Base-by-base conservation (phyloP, 1,140 invertebrate species). In the Sitobion miscanthi region DNA sequence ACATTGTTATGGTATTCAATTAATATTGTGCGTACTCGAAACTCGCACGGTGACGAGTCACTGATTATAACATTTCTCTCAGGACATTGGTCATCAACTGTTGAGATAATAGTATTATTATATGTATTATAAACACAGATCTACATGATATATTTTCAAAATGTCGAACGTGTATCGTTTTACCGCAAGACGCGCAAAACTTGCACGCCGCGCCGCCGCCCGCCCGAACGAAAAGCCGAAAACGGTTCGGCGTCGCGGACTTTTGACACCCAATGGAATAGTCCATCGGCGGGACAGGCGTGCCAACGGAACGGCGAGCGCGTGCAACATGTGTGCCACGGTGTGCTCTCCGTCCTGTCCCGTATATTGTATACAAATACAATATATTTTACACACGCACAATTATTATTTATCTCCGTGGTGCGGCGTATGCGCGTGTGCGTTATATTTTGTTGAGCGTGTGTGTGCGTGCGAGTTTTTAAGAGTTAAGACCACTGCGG, bases 271-370 rank as follows among this genome's bases (percentile, higher is more conserved):
- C 91, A 86, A 93, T 93, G 82, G 85, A 42, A 93, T 30, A 86
- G 49, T 30, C 42, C 42, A 42, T 42, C 25, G 35, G n/a, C 17
- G 82, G 25, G 38, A 30, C 89, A 93, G 91, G 82, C 49, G 49
- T 54, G 42, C 91, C 91, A 93, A 93, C 49, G n/a, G 45, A 86
- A 23, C 91, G 49, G 11, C 14, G 3, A 42, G 6, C 69, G 82
- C 52, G 89, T 54, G 91, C 91, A 93, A 93, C 91, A 93, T 93
- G 91, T 93, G 91, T 93, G 91, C 91, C 91, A 85, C 91, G 91
- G 77, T 38, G 91, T 38, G 25, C 20, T 54, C 20, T 54, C 42
- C 57, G 54, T n/a, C 35, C 6, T 52, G 87, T 52, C 47, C 83
- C 23, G 85, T 86, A 8, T 9, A 23, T 42, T 11, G 11, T 85